Conservation (phyloP, 2,888 invertebrate species). For the Metacarcinus magister region DNA sequence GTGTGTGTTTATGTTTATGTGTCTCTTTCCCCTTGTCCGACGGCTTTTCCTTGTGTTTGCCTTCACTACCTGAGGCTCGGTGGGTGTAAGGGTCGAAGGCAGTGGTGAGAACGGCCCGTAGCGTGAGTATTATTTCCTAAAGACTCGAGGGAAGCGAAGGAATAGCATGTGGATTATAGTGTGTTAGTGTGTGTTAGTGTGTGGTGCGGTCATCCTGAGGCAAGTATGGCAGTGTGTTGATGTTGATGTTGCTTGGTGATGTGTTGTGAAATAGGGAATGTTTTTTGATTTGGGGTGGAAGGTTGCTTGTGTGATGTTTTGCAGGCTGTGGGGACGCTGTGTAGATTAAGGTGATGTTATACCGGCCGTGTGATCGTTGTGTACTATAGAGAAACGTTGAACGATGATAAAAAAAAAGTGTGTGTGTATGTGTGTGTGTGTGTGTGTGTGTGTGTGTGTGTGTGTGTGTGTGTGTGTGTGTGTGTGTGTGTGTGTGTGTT, state of each 20-base stretch:
- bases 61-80: background rate
- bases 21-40: background rate
- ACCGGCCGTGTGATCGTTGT: too few species aligned
- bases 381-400: too few species aligned
- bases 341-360: too few species aligned
- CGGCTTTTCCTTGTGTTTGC: background rate
- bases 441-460: too few species aligned
- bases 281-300: background rate
- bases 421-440: too few species aligned
- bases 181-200: background rate
- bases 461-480: too few species aligned
- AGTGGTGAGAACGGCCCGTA: background rate
- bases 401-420: too few species aligned
- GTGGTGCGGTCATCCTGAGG: background rate
- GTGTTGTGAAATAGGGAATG: background rate
- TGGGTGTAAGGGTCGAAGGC: background rate
- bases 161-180: conserved; percentile 5
- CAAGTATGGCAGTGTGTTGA: background rate
- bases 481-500: too few species aligned
- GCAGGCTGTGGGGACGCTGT: too few species aligned
- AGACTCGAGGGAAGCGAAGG: background rate
- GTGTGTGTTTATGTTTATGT: background rate
- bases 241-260: background rate
- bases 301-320: background rate
- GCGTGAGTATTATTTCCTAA: background rate